Evolutionary conservation across 2,888 invertebrate genomes (phyloP), one percentile per base, ranked within the genome.

Genomic region (Pyrrhosoma nymphula): DNA sequence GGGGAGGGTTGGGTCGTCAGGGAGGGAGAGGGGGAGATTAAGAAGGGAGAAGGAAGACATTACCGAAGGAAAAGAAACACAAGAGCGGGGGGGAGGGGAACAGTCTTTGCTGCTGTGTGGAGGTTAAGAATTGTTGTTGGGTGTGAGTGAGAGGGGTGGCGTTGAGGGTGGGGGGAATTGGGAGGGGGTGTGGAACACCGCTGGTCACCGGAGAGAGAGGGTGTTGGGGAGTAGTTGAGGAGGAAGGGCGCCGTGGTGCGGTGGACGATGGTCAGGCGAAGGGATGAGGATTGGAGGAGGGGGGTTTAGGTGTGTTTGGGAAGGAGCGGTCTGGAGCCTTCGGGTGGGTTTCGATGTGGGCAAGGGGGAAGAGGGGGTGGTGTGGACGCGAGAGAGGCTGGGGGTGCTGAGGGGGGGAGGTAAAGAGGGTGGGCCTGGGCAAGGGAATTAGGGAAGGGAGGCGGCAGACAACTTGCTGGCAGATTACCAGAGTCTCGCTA

Each of bases 381-480:
- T n/a, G n/a, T 12, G 69, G 69, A n/a, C n/a, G n/a, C 12, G 26
- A n/a, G 60, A 14, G 16, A 10, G 60, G 18, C 56, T 56, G 20
- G 69, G 69, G 26, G 69, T n/a, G 69, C n/a, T n/a, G 12, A 23
- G n/a, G 14, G 69, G 26, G 69, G n/a, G 69, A 26, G 69, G 47
- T 8, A 47, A 47, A 47, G n/a, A 35, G 82, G 35, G 82, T 16
- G 35, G 82, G 47, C 16, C 82, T 16, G 12, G 82, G 82, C 16
- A 47, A 63, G 60, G 93, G 75, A 93, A 75, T 93, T 75, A 75
- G 75, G 93, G 47, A 93, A 47, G 93, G 93, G 47, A 91, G 91
- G 91, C 91, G 91, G 91, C 91, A 93, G 93, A 93, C 93, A 93
- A 93, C 93, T 93, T 93, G 93, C 93, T 93, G 93, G 93, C 93